Percentiles rank a stretch among this genome's conserved stretches.
These are phyloP conservation scores for Sylvilagus bachmani DNA, from an alignment of 2,113 vertebrate genomes.

Conservation along the genomic window DNA sequence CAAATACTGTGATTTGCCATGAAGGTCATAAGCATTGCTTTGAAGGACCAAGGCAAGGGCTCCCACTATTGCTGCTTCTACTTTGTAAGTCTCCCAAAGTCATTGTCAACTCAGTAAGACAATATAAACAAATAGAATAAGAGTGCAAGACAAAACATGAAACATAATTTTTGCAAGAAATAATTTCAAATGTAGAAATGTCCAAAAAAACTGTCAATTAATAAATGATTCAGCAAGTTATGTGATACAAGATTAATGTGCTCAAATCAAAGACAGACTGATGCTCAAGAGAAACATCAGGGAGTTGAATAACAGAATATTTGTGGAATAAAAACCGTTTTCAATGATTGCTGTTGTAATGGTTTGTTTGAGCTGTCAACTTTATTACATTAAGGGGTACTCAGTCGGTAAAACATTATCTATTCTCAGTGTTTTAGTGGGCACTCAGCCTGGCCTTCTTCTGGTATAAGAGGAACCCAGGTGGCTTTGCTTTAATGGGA, in stretches of 20 bases:
- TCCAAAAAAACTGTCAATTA: background rate
- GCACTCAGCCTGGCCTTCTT: too few species aligned
- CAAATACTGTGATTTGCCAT: background rate
- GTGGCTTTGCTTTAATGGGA: too few species aligned
- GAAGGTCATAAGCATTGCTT: background rate
- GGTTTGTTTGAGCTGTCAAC: too few species aligned
- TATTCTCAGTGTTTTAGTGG: too few species aligned
- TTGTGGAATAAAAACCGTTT: background rate
- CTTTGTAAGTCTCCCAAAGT: background rate
- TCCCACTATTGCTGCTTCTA: background rate
- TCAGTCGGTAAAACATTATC: background rate
- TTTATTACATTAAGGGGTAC: too few species aligned
- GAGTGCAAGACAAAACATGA: background rate
- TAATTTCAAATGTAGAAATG: background rate
- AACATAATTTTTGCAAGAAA: background rate
- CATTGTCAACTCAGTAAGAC: background rate
- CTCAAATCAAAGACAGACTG: background rate
- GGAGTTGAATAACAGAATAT: background rate
- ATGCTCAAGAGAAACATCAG: background rate
- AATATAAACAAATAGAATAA: background rate
- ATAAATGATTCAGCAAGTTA: background rate
- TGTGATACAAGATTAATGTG: background rate
- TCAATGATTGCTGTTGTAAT: background rate
- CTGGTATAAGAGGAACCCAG: too few species aligned
- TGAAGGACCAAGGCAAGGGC: background rate